Evolutionary conservation across 2,888 invertebrate genomes (phyloP).

Genomic region (Lasioglossum morio): DNA sequence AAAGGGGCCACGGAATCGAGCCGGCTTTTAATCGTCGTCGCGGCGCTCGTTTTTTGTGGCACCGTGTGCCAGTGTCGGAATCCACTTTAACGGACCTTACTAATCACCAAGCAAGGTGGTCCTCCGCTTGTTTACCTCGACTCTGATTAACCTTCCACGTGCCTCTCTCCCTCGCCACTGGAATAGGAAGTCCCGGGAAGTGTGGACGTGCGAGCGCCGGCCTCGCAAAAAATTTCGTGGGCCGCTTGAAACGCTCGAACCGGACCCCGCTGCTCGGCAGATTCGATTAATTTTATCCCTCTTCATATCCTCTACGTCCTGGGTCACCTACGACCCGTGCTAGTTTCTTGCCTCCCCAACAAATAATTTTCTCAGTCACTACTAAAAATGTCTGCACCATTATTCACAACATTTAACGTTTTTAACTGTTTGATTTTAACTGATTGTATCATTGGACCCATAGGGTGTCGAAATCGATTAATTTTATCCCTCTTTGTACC

Average conservation of each 20-base stretch:
- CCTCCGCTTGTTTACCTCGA: constrained; percentile 78
- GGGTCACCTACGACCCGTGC: background rate
- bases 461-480: too few species aligned
- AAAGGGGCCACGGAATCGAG: constrained; percentile 47
- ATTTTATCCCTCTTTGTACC: too few species aligned
- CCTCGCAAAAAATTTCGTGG: constrained; percentile 40
- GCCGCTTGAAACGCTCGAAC: background rate
- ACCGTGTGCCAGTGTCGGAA: constrained; percentile 61
- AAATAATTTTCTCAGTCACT: background rate
- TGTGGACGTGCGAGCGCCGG: background rate
- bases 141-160: constrained; percentile 79
- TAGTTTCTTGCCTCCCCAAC: too few species aligned
- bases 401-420: too few species aligned
- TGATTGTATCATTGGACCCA: too few species aligned
- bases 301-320: background rate
- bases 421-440: too few species aligned
- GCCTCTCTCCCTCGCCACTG: background rate
- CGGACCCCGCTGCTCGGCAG: background rate
- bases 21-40: constrained; percentile 71
- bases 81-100: constrained; percentile 77
- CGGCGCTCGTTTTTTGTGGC: constrained; percentile 62
- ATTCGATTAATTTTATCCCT: constrained; percentile 44
- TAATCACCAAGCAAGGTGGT: constrained; percentile 76
- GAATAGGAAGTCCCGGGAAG: background rate
- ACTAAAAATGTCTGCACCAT: too few species aligned